Conservation (phyloP, 2,113 vertebrate species). For the Diadophis punctatus region DNA sequence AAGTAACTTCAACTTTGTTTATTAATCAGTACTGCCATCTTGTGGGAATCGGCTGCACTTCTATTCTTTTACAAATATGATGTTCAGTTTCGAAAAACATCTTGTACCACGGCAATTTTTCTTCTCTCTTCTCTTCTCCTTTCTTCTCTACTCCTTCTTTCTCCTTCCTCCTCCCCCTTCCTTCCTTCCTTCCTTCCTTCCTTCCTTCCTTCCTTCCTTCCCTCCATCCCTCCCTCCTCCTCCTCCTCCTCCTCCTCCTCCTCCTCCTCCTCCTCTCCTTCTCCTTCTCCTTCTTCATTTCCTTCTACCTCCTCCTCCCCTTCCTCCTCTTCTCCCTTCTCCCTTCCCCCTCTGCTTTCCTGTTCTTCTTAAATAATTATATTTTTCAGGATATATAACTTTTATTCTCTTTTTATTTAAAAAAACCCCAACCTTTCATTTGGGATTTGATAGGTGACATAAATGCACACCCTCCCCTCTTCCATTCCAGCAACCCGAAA, state of each 20-base stretch:
- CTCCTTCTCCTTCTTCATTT: too few species aligned
- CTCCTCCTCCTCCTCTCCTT: too few species aligned
- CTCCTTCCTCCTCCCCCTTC: too few species aligned
- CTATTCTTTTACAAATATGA: background rate
- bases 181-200: too few species aligned
- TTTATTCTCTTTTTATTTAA: background rate
- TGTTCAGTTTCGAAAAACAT: background rate
- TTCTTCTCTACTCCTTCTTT: too few species aligned
- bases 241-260: too few species aligned
- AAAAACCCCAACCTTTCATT: background rate
- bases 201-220: fast-evolving
- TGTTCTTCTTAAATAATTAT: background rate
- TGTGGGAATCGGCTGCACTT: constrained; percentile 50
- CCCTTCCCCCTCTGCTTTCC: too few species aligned
- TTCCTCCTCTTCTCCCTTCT: too few species aligned
- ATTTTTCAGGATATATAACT: background rate
- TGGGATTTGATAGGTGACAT: background rate
- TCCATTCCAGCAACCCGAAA: background rate
- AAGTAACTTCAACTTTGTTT: background rate
- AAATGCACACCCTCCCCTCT: background rate
- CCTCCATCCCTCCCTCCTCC: too few species aligned
- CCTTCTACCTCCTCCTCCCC: too few species aligned
- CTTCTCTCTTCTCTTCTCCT: background rate
- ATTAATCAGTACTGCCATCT: constrained; percentile 60
- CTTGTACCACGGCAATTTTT: background rate